A percentile compares a stretch with the other conserved stretches of the same genome.
Evolutionary conservation across 2,797 vertebrate species (phyloP).

Genomic region (Cirrhinus molitorella): DNA sequence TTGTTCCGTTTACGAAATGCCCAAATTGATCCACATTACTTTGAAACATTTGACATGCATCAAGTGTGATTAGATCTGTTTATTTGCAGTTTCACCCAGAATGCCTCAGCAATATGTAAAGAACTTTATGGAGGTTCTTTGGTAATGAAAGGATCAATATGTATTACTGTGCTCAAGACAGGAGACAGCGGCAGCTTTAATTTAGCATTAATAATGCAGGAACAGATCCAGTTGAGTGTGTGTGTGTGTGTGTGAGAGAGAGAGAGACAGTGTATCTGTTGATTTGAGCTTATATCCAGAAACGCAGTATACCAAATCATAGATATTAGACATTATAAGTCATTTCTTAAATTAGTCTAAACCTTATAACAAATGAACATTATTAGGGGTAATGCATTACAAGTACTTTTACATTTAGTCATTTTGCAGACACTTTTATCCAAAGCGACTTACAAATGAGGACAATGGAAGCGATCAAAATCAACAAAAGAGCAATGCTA

Average conservation of each 20-base stretch:
- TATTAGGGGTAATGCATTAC: background rate
- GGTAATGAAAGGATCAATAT: constrained; percentile 77
- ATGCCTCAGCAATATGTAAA: constrained; percentile 37
- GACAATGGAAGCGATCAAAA: too few species aligned
- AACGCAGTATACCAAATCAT: background rate
- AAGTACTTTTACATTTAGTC: too few species aligned
- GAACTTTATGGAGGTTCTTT: constrained; percentile 75
- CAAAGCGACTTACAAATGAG: too few species aligned
- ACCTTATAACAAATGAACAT: too few species aligned
- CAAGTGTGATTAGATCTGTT: constrained; percentile 8
- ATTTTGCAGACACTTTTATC: too few species aligned
- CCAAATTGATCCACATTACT: background rate
- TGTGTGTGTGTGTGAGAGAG: constrained; percentile 26
- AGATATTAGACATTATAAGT: background rate
- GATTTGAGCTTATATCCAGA: background rate
- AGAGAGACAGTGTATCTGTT: background rate
- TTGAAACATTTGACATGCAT: background rate
- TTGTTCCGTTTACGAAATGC: background rate
- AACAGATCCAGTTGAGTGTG: constrained; percentile 33
- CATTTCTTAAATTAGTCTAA: background rate
- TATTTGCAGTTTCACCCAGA: constrained; percentile 24
- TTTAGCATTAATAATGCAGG: constrained; percentile 82
- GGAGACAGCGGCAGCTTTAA: constrained; percentile 76
- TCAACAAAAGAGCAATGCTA: too few species aligned
- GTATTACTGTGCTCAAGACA: constrained; percentile 74